Conservation (phyloP, 2,797 vertebrate genomes). For the Ctenopoma multispine region DNA sequence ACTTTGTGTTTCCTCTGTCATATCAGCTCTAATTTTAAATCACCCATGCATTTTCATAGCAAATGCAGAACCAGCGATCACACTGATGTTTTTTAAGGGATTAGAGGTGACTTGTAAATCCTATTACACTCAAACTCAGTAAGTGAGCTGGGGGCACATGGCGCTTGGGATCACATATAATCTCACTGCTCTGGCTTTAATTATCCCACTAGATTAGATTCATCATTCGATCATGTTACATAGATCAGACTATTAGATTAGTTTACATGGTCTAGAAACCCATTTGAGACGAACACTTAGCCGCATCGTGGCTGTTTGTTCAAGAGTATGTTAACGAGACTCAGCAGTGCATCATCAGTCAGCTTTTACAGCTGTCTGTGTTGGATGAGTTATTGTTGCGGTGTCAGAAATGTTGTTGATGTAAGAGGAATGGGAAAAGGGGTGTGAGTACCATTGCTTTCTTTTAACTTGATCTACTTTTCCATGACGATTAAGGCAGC, state of each 20-base stretch:
- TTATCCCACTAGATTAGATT: conserved; percentile 76
- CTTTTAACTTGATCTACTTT: conserved; percentile 38
- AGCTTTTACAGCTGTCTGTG: conserved; percentile 21
- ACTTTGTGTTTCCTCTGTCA: conserved; percentile 31
- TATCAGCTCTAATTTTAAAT: conserved; percentile 39
- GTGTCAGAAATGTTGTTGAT: conserved; percentile 46
- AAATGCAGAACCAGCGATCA: conserved; percentile 50
- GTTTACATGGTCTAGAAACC: conserved; percentile 38
- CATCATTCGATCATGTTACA: conserved; percentile 63
- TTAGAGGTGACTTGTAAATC: conserved; percentile 68
- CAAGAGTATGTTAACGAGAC: conserved; percentile 30
- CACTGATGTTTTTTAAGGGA: conserved; percentile 44
- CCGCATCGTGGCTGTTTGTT: conserved; percentile 28
- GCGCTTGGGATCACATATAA: conserved; percentile 62
- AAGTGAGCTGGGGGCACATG: conserved; percentile 56
- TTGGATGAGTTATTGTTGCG: conserved; percentile 41
- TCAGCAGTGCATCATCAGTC: conserved; percentile 35
- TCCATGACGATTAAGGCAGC: conserved; percentile 50
- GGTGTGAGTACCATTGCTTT: neutral
- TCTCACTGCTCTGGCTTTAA: conserved; percentile 65
- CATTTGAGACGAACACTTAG: conserved; percentile 28
- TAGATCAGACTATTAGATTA: conserved; percentile 68
- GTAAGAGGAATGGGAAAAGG: conserved; percentile 8
- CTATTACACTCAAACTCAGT: conserved; percentile 57
- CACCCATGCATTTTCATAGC: conserved; percentile 38